phyloP scores from a whole-genome alignment of 2,113 vertebrate species.

The Ursus arctos region DNA sequence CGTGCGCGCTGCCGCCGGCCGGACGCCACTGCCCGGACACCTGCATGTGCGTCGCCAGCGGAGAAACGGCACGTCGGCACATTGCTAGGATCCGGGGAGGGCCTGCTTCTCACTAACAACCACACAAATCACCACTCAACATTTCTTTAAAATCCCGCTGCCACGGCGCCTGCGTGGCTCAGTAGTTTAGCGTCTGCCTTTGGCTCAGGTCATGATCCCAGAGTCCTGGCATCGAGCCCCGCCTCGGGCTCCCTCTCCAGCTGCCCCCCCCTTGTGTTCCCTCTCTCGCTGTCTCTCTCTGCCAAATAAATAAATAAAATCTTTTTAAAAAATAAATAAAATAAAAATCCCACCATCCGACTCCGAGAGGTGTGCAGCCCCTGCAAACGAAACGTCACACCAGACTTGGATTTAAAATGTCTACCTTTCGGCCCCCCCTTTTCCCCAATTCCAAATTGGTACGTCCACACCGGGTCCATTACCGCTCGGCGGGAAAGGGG shows the following conservation, averaged over 20 bases:
- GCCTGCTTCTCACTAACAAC: neutral
- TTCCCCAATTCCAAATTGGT: neutral
- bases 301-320: no score
- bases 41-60: neutral
- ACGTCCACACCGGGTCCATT: no score
- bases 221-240: no score
- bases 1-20: accelerated
- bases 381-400: neutral
- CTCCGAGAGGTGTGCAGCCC: neutral
- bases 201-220: no score
- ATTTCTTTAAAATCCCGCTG: neutral
- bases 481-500: neutral
- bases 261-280: no score
- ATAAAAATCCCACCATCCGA: no score
- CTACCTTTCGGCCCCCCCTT: neutral
- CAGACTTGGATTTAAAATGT: neutral
- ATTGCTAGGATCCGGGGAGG: neutral
- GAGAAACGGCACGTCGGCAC: neutral
- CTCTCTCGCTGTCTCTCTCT: no score
- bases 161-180: no score
- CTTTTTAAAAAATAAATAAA: no score
- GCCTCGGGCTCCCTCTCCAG: no score
- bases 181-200: no score
- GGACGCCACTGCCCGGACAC: neutral
- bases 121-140: neutral